phyloP scores from a whole-genome alignment of 2,888 invertebrate genomes.

The Antitype chi region DNA sequence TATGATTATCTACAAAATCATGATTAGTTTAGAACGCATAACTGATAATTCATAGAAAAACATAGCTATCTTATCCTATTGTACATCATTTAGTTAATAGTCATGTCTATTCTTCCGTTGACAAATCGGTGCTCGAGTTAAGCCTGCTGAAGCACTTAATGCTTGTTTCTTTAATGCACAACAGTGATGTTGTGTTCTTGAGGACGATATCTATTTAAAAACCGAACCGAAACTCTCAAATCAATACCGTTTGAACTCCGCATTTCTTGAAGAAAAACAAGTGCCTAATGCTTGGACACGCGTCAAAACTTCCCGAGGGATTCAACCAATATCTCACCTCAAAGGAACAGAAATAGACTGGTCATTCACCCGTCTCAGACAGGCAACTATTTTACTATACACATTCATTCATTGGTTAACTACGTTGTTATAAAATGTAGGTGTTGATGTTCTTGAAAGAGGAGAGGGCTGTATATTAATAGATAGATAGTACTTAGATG shows the following conservation, averaged over 20 bases:
- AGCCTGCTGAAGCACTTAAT: no score
- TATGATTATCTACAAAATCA: no score
- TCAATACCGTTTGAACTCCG: neutral
- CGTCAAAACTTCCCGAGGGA: conserved; percentile 58
- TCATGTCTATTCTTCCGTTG: no score
- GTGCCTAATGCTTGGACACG: conserved; percentile 47
- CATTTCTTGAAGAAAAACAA: conserved; percentile 27
- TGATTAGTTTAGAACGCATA: no score
- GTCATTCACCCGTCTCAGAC: conserved; percentile 64
- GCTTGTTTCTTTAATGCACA: neutral
- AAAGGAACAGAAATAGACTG: conserved; percentile 66
- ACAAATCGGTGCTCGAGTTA: no score
- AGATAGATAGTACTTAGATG: neutral
- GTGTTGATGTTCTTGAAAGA: conserved; percentile 3
- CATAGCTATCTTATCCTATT: no score
- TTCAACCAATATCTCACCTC: conserved; percentile 66
- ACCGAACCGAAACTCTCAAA: neutral
- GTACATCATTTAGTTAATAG: no score
- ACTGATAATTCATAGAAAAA: no score
- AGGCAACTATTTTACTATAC: conserved; percentile 44
- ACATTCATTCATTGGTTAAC: conserved; percentile 54
- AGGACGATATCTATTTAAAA: neutral
- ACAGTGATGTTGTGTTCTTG: neutral
- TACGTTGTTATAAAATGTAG: conserved; percentile 26
- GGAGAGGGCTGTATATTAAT: conserved; percentile 3